phyloP scores from a whole-genome alignment of 2,888 invertebrate species.

The Diplolepis rosae region DNA sequence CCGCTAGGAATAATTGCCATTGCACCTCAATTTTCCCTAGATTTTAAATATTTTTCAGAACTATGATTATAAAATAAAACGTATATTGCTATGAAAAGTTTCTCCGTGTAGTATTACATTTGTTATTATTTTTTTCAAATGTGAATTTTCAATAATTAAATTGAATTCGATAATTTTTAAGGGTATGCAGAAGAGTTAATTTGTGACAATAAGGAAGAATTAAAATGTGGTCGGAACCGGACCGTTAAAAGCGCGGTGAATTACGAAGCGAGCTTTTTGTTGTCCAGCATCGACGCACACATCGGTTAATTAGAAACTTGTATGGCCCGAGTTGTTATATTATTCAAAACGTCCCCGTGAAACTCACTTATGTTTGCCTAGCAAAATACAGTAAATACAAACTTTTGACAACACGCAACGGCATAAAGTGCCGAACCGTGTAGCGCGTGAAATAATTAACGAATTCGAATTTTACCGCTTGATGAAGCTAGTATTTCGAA shows the following conservation, averaged over 20 bases:
- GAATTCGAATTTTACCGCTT: conserved; percentile 56
- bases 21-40: no score
- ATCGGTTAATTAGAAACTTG: conserved; percentile 73
- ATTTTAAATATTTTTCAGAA: no score
- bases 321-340: conserved; percentile 69
- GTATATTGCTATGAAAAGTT: no score
- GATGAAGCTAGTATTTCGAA: conserved; percentile 34
- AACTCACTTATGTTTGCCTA: conserved; percentile 60
- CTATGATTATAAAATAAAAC: no score
- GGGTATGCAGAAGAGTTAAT: not conserved
- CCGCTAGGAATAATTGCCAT: no score
- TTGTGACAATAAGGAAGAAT: not conserved
- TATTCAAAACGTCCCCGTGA: conserved; percentile 69
- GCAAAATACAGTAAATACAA: conserved; percentile 66
- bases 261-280: conserved; percentile 61
- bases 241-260: conserved; percentile 58
- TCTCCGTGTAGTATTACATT: no score
- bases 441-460: conserved; percentile 70
- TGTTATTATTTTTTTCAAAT: no score
- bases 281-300: conserved; percentile 62
- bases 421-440: conserved; percentile 53
- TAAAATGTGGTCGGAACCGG: conserved; percentile 32
- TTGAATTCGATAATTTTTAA: not conserved
- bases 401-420: conserved; percentile 66
- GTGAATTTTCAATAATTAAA: not conserved